phyloP scores from a whole-genome alignment of 2,888 invertebrate genomes.

The Petrolisthes cinctipes region DNA sequence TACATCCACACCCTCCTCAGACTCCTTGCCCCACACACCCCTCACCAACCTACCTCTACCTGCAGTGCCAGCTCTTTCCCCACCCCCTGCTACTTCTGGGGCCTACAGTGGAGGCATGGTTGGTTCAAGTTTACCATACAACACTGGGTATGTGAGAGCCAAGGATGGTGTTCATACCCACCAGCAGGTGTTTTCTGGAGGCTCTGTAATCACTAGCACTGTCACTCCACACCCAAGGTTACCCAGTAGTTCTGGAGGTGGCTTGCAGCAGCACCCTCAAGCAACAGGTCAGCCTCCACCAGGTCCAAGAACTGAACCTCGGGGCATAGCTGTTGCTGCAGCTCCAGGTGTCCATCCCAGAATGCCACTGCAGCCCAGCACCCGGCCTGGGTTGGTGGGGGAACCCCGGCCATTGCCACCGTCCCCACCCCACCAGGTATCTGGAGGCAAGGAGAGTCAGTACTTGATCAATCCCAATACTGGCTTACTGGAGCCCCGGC shows the following conservation, averaged over 20 bases:
- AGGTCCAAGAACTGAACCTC: constrained; percentile 5
- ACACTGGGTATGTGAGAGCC: constrained; percentile 43
- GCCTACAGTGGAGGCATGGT: constrained; percentile 45
- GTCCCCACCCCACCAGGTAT: constrained; percentile 52
- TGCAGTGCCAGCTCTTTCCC: constrained; percentile 58
- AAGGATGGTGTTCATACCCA: constrained; percentile 64
- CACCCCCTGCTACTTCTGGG: constrained; percentile 45
- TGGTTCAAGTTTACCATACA: constrained; percentile 31
- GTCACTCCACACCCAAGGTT: constrained; percentile 56
- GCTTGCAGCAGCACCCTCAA: constrained; percentile 62
- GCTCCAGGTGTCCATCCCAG: constrained; percentile 4
- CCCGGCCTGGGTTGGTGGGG: constrained; percentile 6
- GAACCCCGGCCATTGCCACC: constrained; percentile 44
- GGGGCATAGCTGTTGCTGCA: constrained; percentile 8
- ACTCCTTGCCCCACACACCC: constrained; percentile 64
- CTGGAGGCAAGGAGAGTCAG: constrained; percentile 78
- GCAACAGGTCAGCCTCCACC: constrained; percentile 64
- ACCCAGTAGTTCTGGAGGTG: constrained; percentile 40
- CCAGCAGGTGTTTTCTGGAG: constrained; percentile 64
- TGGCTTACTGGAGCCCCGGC: constrained; percentile 83
- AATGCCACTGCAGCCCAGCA: constrained; percentile 11
- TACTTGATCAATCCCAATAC: constrained; percentile 92
- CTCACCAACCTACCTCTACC: constrained; percentile 60
- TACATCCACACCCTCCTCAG: constrained; percentile 61
- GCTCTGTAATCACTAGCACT: constrained; percentile 64